Conservation (phyloP, 2,888 invertebrate genomes). For the Aleiodes testaceus region DNA sequence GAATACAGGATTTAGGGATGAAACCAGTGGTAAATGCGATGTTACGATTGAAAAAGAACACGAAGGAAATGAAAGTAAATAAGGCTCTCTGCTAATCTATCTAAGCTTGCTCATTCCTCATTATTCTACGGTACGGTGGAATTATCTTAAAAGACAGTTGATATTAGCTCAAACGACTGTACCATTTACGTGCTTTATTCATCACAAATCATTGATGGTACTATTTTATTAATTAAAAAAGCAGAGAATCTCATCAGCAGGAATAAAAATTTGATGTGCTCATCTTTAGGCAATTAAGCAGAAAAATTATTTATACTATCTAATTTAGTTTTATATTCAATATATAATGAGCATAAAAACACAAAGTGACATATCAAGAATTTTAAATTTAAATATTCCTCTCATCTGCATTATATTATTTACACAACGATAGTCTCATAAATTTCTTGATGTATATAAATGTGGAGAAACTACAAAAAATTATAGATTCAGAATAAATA, state of each 20-base stretch:
- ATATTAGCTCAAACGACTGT: slow-evolving; percentile 13
- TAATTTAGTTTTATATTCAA: too few relatives aligned
- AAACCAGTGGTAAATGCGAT: slow-evolving; percentile 49
- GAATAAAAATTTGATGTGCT: too few relatives aligned
- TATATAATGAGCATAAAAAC: too few relatives aligned
- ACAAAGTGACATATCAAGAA: too few relatives aligned
- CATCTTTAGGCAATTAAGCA: too few relatives aligned
- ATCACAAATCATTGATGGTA: too few relatives aligned
- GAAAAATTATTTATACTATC: too few relatives aligned
- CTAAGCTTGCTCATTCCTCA: slow-evolving; percentile 28
- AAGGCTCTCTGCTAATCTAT: slow-evolving; percentile 35
- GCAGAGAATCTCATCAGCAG: too few relatives aligned
- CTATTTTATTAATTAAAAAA: too few relatives aligned
- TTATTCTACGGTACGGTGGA: background rate
- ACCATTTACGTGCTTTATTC: slow-evolving; percentile 13
- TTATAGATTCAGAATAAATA: slow-evolving; percentile 12
- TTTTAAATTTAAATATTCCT: too few relatives aligned
- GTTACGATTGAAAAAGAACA: slow-evolving; percentile 58
- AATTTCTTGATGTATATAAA: slow-evolving; percentile 20
- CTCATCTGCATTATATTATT: slow-evolving; percentile 12
- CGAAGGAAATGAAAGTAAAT: slow-evolving; percentile 45
- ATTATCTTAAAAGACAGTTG: slow-evolving; percentile 7
- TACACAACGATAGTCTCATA: background rate
- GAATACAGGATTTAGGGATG: slow-evolving; percentile 27
- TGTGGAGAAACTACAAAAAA: slow-evolving; percentile 9